Base-by-base conservation (phyloP, 2,888 invertebrate species). In the Steinernema hermaphroditum region DNA sequence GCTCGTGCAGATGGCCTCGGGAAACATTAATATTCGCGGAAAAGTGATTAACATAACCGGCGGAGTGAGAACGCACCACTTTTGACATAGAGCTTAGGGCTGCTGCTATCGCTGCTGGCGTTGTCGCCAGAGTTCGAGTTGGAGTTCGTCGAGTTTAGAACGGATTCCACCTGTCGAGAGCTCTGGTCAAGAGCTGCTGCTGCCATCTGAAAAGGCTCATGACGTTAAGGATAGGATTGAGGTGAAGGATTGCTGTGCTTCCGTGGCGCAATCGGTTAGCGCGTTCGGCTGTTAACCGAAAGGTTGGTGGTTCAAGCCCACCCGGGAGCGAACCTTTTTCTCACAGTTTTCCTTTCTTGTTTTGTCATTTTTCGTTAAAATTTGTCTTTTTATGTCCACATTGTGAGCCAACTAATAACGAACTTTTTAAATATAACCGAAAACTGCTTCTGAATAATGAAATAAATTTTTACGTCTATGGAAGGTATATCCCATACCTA, bases 241-340 rank as follows among this genome's bases (percentile, higher is more conserved):
- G 6, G 37, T 12, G 37, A 37, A 37, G 37, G 37, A n/a, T 12
- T 8, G 37, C 6, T 37, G 37, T 37, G 54, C 54, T 54, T 70
- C 92, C 44, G 93, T 93, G 93, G 93, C 93, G 93, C 93, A 93
- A 93, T 93, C 88, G 93, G 93, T 90, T 93, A 93, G 93, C 93
- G 93, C 93, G 93, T 93, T 93, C 93, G 93, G 93, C 93, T 93
- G 93, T 93, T 93, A 93, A 93, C 93, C 93, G 93, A 93, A 93
- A 93, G 93, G 93, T 93, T 93, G 93, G 93, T 93, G 93, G 93
- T 93, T 93, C 93, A 91, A 93, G 92, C 91, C 93, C 93, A 93
- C 93, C 93, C 92, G 73, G 75, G 54, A 54, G 54, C 54, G 37
- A 8, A 8, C 12, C 37, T 37, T 37, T 37, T 37, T 37, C n/a